Conservation (phyloP, 92 coral and sea anemone species). For the Parazoanthus atlanticus region DNA sequence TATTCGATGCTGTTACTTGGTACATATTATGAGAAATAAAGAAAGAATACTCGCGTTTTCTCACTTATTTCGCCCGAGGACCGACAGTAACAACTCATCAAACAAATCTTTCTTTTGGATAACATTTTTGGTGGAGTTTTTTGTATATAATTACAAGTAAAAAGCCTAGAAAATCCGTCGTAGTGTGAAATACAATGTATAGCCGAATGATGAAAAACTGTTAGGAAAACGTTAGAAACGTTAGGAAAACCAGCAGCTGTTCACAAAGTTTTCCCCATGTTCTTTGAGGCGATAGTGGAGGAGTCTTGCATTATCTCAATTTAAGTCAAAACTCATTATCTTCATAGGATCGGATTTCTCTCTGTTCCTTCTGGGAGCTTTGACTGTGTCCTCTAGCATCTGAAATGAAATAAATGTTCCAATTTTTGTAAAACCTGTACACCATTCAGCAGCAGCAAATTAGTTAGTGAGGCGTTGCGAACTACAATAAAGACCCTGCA, state of each 20-base stretch:
- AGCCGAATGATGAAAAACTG: background rate
- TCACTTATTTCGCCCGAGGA: background rate
- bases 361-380: constrained; percentile 27
- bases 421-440: background rate
- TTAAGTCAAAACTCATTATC: background rate
- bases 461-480: background rate
- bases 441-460: background rate
- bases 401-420: background rate
- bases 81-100: background rate
- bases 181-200: background rate
- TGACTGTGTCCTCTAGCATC: constrained; percentile 34
- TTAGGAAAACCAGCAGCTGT: background rate
- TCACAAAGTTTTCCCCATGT: background rate
- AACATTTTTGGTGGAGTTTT: background rate
- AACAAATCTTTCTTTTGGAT: background rate
- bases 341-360: constrained; percentile 17
- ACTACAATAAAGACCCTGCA: background rate
- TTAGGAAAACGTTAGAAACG: no score
- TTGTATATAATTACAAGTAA: background rate
- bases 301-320: no score
- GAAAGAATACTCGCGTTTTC: background rate
- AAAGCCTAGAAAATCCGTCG: background rate
- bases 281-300: background rate
- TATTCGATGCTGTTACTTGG: background rate
- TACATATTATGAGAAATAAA: background rate